These are phyloP conservation scores for Latheticus oryzae DNA, from an alignment of 2,888 invertebrate species.

Conservation along the genomic window DNA sequence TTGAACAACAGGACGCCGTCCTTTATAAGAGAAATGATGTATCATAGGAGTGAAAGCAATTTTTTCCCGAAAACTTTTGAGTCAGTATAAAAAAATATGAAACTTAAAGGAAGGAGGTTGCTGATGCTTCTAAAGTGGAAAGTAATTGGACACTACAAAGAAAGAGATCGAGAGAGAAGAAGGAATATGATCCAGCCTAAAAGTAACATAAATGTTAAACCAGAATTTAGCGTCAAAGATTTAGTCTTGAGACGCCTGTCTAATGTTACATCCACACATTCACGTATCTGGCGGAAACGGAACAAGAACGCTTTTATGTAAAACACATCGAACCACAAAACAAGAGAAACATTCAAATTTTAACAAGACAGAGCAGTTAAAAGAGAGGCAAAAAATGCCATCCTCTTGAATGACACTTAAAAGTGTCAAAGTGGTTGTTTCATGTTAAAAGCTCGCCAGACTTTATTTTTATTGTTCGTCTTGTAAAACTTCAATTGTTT, in stretches of 20 bases:
- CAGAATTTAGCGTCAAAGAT: conserved; percentile 26
- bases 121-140: conserved; percentile 5
- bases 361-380: conserved; percentile 35
- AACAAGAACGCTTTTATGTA: conserved; percentile 37
- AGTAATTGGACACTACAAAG: conserved; percentile 16
- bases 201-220: conserved; percentile 40
- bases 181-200: too few species aligned
- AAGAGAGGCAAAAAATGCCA: conserved; percentile 32
- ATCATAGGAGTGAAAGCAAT: conserved; percentile 13
- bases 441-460: conserved; percentile 41
- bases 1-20: conserved; percentile 21
- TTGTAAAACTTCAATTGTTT: conserved; percentile 42
- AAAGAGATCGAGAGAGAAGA: conserved; percentile 14
- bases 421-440: conserved; percentile 44
- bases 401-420: conserved; percentile 41
- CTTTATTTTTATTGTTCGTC: conserved; percentile 39
- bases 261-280: conserved; percentile 32
- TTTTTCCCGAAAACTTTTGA: conserved; percentile 25
- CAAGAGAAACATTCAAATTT: conserved; percentile 40
- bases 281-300: conserved; percentile 34
- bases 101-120: conserved; percentile 7
- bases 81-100: neutral
- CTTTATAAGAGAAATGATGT: conserved; percentile 19
- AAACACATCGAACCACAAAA: conserved; percentile 24
- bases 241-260: conserved; percentile 26